Conservation (phyloP, 2,113 vertebrate species). For the Opisthocomus hoazin region DNA sequence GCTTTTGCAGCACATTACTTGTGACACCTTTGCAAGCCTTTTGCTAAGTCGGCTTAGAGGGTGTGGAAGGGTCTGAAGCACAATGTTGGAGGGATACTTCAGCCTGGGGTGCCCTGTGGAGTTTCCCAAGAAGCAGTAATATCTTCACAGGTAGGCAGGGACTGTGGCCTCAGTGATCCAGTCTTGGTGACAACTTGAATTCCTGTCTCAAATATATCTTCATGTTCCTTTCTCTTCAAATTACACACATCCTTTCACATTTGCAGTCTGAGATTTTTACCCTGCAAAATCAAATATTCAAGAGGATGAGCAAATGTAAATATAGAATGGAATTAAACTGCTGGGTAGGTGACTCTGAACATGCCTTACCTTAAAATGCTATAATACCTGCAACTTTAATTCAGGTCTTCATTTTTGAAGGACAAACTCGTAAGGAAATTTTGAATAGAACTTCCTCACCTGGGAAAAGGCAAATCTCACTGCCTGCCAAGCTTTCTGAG, state of each 20-base stretch:
- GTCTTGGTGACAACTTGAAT: neutral
- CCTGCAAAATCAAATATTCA: neutral
- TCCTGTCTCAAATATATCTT: neutral
- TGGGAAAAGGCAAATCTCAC: neutral
- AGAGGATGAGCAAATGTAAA: neutral
- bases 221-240: neutral
- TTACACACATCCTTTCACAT: neutral
- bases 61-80: neutral
- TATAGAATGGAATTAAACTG: neutral
- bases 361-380: neutral
- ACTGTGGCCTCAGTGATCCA: neutral
- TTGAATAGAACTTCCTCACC: neutral
- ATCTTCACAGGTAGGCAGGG: neutral
- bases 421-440: neutral
- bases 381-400: neutral
- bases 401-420: neutral
- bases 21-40: neutral
- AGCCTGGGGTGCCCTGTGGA: neutral
- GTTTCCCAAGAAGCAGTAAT: neutral
- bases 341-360: neutral
- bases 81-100: neutral
- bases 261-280: neutral
- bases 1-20: neutral
- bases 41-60: neutral
- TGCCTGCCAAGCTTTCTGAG: neutral